phyloP scores from a whole-genome alignment of 2,113 vertebrate species.

The Ginglymostoma cirratum region DNA sequence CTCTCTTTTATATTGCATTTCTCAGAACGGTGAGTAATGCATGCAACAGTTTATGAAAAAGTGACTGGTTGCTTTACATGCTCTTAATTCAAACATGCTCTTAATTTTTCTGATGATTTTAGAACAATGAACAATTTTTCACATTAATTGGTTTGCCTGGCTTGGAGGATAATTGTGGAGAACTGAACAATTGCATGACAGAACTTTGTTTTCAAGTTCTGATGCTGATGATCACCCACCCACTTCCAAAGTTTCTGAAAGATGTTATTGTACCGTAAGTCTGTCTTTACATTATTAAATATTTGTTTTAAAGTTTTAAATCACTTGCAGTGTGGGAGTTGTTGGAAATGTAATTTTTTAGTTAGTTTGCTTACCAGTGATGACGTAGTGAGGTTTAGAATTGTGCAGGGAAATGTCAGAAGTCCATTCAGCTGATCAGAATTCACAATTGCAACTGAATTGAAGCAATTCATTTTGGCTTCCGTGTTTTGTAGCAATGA shows the following conservation, averaged over 20 bases:
- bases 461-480: background rate
- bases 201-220: slow-evolving; percentile 37
- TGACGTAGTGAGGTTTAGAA: background rate
- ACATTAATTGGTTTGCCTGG: background rate
- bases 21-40: slow-evolving; percentile 35
- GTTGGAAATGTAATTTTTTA: background rate
- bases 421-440: background rate
- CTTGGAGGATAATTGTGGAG: slow-evolving; percentile 28
- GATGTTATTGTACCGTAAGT: slow-evolving; percentile 36
- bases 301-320: background rate
- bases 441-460: background rate
- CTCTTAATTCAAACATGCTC: background rate
- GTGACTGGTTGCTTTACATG: background rate
- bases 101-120: background rate
- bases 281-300: background rate
- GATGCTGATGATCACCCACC: background rate
- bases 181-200: slow-evolving; percentile 33
- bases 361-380: background rate
- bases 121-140: slow-evolving; percentile 34
- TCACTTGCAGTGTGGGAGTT: too few species aligned
- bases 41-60: background rate
- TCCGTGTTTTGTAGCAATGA: background rate
- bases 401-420: background rate
- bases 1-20: slow-evolving; percentile 38
- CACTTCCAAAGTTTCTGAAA: slow-evolving; percentile 26